Percentiles rank a stretch among this genome's conserved stretches.
These are phyloP conservation scores for Apodemia zela DNA, from an alignment of 2,888 invertebrate genomes.

Conservation along the genomic window DNA sequence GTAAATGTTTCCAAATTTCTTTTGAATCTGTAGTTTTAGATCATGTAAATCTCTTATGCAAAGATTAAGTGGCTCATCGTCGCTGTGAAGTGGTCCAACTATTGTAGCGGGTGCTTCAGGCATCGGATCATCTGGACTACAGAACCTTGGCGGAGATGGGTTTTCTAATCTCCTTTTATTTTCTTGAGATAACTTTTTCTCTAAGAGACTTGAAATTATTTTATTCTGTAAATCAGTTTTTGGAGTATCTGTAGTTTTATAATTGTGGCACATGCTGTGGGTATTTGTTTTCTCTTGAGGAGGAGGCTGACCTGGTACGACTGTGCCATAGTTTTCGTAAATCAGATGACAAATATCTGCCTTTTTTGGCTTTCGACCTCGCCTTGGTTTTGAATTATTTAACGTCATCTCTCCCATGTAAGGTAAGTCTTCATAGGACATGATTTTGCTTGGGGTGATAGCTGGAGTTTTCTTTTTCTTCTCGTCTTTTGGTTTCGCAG, in stretches of 20 bases:
- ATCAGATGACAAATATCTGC: slow-evolving; percentile 95
- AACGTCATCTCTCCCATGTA: slow-evolving; percentile 96
- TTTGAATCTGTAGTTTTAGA: slow-evolving; percentile 82
- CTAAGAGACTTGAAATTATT: slow-evolving; percentile 85
- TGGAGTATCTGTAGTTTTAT: slow-evolving; percentile 50
- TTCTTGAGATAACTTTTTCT: slow-evolving; percentile 85
- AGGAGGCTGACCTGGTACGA: slow-evolving; percentile 87
- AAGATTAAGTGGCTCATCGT: slow-evolving; percentile 90
- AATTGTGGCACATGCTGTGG: slow-evolving; percentile 44
- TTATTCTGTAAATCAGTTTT: slow-evolving; percentile 84
- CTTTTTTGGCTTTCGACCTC: slow-evolving; percentile 94
- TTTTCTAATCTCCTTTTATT: slow-evolving; percentile 70
- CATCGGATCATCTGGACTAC: slow-evolving; percentile 59
- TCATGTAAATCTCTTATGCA: slow-evolving; percentile 89
- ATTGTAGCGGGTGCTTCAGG: slow-evolving; percentile 57
- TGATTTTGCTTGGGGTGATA: slow-evolving; percentile 69
- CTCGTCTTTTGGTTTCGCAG: slow-evolving; percentile 58
- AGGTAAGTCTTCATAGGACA: slow-evolving; percentile 91
- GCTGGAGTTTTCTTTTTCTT: slow-evolving; percentile 62
- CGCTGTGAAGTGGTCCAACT: slow-evolving; percentile 54
- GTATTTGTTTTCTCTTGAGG: slow-evolving; percentile 68
- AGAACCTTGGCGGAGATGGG: slow-evolving; percentile 52
- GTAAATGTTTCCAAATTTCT: slow-evolving; percentile 83
- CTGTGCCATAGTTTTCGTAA: slow-evolving; percentile 94
- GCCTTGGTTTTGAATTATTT: slow-evolving; percentile 91